Percentiles rank a stretch among this genome's conserved stretches.
Evolutionary conservation across 2,797 vertebrate species (phyloP).

Genomic region (Sebastes goodei): DNA sequence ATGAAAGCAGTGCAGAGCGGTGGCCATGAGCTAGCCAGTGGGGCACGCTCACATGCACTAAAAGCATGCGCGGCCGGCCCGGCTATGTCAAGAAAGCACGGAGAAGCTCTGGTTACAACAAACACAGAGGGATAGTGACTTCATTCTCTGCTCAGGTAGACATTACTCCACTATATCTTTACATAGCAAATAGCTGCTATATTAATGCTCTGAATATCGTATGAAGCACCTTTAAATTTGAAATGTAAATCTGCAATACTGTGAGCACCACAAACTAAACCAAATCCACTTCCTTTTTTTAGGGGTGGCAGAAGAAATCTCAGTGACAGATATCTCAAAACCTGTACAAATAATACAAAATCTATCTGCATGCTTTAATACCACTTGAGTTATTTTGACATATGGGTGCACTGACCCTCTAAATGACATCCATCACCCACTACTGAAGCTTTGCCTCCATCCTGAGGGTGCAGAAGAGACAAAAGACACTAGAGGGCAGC

Average conservation of each 20-base stretch:
- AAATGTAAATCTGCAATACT: neutral
- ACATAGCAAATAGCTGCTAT: no score
- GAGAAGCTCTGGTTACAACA: no score
- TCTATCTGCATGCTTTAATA: neutral
- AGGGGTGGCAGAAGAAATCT: neutral
- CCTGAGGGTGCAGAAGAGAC: neutral
- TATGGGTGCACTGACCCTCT: neutral
- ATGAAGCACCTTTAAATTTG: neutral
- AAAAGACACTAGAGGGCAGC: constrained; percentile 70
- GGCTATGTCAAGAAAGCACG: no score
- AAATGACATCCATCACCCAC: neutral
- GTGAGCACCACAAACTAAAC: neutral
- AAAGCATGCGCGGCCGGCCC: no score
- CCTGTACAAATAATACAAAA: neutral
- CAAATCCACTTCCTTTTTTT: neutral
- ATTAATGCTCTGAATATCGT: no score
- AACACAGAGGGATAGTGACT: no score
- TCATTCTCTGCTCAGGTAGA: no score
- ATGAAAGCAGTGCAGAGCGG: no score
- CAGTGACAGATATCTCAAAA: neutral
- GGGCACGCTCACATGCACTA: no score
- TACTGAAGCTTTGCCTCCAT: neutral
- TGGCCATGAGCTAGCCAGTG: no score
- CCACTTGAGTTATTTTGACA: neutral
- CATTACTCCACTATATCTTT: no score